Conservation (phyloP, 2,113 vertebrate species). For the Microcebus murinus region DNA sequence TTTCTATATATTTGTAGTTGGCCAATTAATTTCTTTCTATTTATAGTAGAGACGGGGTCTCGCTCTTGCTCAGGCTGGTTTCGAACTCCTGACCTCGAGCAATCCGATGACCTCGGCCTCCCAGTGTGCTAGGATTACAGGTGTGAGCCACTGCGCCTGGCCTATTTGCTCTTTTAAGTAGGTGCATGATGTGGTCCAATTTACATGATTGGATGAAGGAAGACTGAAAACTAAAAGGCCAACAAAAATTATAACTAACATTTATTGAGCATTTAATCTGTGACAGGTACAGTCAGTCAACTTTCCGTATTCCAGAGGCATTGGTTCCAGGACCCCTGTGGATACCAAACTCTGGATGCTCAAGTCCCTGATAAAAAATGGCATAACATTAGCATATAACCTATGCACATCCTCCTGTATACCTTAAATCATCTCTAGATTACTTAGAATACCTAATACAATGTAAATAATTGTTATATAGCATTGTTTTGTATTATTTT, state of each 20-base stretch:
- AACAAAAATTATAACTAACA: slow-evolving; percentile 40
- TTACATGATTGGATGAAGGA: background rate
- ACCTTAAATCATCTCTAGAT: background rate
- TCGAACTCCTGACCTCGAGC: too few relatives aligned
- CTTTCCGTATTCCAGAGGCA: background rate
- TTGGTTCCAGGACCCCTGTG: background rate
- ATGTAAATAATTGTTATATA: background rate
- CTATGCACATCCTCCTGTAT: background rate
- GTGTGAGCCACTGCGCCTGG: too few relatives aligned
- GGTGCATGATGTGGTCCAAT: background rate
- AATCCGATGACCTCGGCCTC: too few relatives aligned
- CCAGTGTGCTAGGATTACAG: too few relatives aligned
- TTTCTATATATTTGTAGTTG: too few relatives aligned
- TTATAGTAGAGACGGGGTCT: too few relatives aligned
- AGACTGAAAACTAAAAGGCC: slow-evolving; percentile 12
- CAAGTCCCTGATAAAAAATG: background rate
- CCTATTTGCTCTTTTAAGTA: slow-evolving; percentile 33
- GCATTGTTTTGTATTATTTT: background rate
- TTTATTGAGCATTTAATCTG: slow-evolving; percentile 46
- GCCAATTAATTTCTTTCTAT: too few relatives aligned
- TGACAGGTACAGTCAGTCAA: background rate
- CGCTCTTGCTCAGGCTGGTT: too few relatives aligned
- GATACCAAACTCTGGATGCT: background rate
- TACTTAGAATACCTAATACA: background rate
- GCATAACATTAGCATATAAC: background rate